phyloP scores from a whole-genome alignment of 1,140 invertebrate genomes.

The Drosophila azteca region DNA sequence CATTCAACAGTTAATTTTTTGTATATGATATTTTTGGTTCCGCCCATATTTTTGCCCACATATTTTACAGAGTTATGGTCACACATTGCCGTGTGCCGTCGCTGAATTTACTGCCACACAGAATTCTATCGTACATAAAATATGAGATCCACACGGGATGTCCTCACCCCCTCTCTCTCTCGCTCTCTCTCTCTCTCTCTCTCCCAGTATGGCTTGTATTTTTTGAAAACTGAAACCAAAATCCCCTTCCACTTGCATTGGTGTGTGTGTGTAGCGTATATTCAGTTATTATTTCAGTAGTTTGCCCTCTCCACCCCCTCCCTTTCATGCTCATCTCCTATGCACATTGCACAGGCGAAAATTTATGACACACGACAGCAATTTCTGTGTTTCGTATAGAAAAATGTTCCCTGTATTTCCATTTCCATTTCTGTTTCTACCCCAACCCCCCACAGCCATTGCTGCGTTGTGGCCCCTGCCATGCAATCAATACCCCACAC shows the following conservation, averaged over 20 bases:
- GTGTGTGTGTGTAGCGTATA: constrained; percentile 1
- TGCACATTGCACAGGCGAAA: constrained; percentile 40
- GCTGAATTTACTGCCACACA: neutral
- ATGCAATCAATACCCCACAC: constrained; percentile 21
- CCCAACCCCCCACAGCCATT: constrained; percentile 3
- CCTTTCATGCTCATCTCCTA: constrained; percentile 8
- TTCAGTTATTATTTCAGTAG: constrained; percentile 43
- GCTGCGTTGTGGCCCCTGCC: constrained; percentile 27
- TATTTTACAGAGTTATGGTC: no score
- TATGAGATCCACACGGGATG: no score
- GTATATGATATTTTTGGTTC: no score
- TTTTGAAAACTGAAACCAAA: no score
- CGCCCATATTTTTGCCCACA: no score
- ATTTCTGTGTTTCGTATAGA: constrained; percentile 49
- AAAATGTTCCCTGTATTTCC: constrained; percentile 22
- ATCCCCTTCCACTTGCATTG: neutral
- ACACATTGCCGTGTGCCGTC: no score
- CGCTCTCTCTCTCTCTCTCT: no score
- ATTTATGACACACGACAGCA: constrained; percentile 71
- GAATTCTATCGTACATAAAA: no score
- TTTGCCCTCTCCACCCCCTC: constrained; percentile 24
- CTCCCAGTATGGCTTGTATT: no score
- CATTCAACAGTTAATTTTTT: no score
- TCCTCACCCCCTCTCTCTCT: no score
- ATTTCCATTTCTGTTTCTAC: no score